These are phyloP conservation scores for Hippocampus barbouri DNA, from an alignment of 2,113 vertebrate genomes.

Conservation along the genomic window DNA sequence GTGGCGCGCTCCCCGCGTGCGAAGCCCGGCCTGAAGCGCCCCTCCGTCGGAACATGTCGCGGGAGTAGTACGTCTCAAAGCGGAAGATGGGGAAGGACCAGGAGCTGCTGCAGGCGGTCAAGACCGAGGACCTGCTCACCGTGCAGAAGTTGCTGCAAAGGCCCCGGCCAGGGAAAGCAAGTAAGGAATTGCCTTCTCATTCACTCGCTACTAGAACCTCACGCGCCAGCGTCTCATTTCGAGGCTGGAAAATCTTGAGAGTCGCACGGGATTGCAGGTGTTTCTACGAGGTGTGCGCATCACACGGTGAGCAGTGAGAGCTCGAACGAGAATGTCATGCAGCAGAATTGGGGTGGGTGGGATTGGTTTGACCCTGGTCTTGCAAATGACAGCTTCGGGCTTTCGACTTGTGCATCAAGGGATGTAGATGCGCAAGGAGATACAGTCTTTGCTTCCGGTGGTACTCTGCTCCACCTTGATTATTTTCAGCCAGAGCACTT, in stretches of 20 bases:
- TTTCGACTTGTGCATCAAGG: neutral
- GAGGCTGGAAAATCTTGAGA: neutral
- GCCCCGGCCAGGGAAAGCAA: constrained; percentile 92
- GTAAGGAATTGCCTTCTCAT: constrained; percentile 69
- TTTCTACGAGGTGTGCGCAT: neutral
- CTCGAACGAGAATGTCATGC: constrained; percentile 44
- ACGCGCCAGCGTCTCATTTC: neutral
- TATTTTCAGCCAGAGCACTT: constrained; percentile 30
- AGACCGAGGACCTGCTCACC: constrained; percentile 91
- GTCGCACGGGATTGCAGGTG: neutral
- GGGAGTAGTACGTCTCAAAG: constrained; percentile 66
- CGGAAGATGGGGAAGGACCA: constrained; percentile 94
- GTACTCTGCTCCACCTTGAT: constrained; percentile 19
- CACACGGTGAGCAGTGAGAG: neutral
- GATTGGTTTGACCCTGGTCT: constrained; percentile 28
- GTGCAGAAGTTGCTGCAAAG: constrained; percentile 96
- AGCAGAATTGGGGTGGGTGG: constrained; percentile 27
- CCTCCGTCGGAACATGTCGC: constrained; percentile 71
- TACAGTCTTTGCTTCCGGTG: neutral
- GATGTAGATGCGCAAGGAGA: neutral
- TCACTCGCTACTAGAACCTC: neutral
- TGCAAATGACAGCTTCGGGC: constrained; percentile 17
- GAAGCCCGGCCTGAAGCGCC: constrained; percentile 56
- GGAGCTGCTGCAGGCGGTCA: constrained; percentile 95
- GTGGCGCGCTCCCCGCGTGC: constrained; percentile 52